Evolutionary conservation across 2,888 invertebrate genomes (phyloP).

Genomic region (Tetragonula carbonaria): DNA sequence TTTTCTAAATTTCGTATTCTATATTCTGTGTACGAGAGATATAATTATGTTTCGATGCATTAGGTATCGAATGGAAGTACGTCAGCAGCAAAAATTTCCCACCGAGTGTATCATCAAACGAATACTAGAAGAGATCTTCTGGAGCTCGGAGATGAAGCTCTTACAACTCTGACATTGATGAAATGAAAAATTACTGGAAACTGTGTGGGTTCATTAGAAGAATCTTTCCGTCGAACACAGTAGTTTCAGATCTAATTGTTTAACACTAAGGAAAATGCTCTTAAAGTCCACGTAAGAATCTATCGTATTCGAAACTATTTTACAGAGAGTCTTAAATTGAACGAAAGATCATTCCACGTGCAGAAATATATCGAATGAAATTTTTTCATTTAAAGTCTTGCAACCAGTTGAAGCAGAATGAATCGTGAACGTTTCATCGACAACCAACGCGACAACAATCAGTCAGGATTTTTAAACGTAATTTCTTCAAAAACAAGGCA

Average conservation of each 20-base stretch:
- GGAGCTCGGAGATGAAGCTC: rapidly evolving
- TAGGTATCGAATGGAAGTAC: no score
- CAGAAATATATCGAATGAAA: not conserved
- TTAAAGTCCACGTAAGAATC: not conserved
- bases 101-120: not conserved
- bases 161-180: not conserved
- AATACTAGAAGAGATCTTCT: not conserved
- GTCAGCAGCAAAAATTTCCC: not conserved
- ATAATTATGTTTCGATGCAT: conserved; percentile 4
- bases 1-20: not conserved
- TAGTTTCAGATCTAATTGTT: not conserved
- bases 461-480: not conserved
- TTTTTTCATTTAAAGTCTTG: not conserved
- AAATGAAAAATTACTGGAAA: not conserved
- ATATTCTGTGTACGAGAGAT: not conserved
- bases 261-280: not conserved
- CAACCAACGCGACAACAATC: not conserved
- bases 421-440: not conserved
- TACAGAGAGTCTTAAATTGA: not conserved
- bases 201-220: not conserved
- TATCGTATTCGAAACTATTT: not conserved
- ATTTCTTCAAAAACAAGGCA: not conserved
- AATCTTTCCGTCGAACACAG: not conserved
- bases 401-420: not conserved
- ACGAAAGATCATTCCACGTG: not conserved